These are phyloP conservation scores for Marronus borbonicus DNA, from an alignment of 2,888 invertebrate species.

Conservation along the genomic window DNA sequence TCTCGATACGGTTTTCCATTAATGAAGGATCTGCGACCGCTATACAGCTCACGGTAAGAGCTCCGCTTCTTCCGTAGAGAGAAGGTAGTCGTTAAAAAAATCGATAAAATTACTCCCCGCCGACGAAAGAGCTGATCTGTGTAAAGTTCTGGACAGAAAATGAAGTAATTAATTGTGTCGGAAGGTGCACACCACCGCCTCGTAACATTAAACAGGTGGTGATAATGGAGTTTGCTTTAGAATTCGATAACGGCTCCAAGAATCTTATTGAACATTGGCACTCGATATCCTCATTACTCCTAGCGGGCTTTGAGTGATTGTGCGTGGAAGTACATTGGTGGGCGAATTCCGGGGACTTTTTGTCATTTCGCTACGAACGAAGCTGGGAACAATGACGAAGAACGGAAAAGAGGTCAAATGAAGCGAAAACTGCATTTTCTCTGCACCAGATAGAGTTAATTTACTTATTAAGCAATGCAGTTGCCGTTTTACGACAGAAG, in stretches of 20 bases:
- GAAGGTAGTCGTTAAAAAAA: constrained; percentile 25
- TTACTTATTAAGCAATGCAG: constrained; percentile 9
- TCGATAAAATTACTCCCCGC: constrained; percentile 19
- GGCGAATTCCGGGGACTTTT: constrained; percentile 31
- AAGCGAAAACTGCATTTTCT: constrained; percentile 31
- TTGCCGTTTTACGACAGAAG: neutral
- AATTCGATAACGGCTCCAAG: constrained; percentile 47
- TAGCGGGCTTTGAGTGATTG: constrained; percentile 45
- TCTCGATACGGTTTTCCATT: constrained; percentile 19
- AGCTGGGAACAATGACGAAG: neutral
- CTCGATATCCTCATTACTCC: constrained; percentile 50
- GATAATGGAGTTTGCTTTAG: constrained; percentile 52
- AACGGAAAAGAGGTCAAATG: neutral
- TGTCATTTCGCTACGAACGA: neutral
- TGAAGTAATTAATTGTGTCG: constrained; percentile 44
- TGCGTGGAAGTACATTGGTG: constrained; percentile 31
- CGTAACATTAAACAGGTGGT: constrained; percentile 51
- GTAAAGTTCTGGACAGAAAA: constrained; percentile 47
- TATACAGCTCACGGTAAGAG: constrained; percentile 8
- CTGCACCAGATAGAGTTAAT: constrained; percentile 12
- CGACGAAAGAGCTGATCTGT: constrained; percentile 34
- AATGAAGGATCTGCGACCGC: constrained; percentile 8
- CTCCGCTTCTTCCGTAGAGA: neutral
- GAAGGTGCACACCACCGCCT: constrained; percentile 41
- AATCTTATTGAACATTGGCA: constrained; percentile 48